Evolutionary conservation across 2,888 invertebrate genomes (phyloP), one percentile per base, ranked within the genome.

Genomic region (Macropis europaea): DNA sequence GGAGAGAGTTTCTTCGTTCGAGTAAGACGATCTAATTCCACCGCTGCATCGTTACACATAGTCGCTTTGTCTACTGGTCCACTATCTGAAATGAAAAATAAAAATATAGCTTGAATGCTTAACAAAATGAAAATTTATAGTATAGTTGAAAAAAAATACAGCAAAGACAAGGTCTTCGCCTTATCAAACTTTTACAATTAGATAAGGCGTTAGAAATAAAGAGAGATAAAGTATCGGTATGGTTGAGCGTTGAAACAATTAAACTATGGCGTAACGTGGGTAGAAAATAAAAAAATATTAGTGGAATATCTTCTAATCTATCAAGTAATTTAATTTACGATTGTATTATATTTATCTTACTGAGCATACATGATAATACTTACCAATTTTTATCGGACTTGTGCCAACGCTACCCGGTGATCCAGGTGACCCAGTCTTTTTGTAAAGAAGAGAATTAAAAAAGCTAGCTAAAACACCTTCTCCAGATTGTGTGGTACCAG

Each of bases 391-490:
- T 15, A 84, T 72, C 3, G 85, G 86, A 69, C 84, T 87, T 56
- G 90, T 84, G 61, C 89, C 89, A 64, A 90, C 87, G 66, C 90
- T 88, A 71, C 91, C 91, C 38, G 91, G 90, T 48, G 92, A 90
- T 63, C 91, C 90, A n/a, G 92, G 91, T 24, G 91, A 92, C 36
- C 95, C 96, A 34, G 96, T 95, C 92, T 98, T 98, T 93, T 98
- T 99, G 91, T 96, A 96, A 84, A 99, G 93, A 87, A 99, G 92
- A 75, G 98, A 98, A 92, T 99, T 99, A 92, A 99, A 99, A 93
- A 99, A 99, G 91, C 96, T 99, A 9, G 99, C 99, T 76, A 99
- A 91, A 59, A 99, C 98, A 69, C 98, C 97, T 91, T 98, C 98
- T 72, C 95, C 95, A 57, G 95, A 94, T 2, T 96, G 95, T 56